Conservation (phyloP, 2,113 vertebrate genomes). For the Bostrychus sinensis region DNA sequence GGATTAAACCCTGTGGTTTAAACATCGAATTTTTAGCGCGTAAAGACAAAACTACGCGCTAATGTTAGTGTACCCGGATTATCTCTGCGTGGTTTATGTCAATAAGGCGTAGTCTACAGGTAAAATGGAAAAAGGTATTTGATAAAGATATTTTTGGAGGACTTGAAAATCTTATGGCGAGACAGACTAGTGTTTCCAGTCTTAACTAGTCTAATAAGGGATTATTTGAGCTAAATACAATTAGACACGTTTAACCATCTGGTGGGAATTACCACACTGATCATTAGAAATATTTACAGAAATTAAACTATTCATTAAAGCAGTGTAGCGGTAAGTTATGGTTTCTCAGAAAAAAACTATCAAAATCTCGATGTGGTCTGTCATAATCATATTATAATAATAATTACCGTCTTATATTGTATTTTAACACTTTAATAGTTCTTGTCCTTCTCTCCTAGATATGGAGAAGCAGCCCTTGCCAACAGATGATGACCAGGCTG, state of each 20-base stretch:
- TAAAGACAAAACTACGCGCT: constrained; percentile 5
- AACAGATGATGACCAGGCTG: constrained; percentile 39
- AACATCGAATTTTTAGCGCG: not conserved
- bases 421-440: not conserved
- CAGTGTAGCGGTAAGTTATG: too few species aligned
- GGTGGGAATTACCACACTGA: not conserved
- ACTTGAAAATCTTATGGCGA: not conserved
- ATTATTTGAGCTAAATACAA: constrained; percentile 6
- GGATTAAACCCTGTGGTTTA: not conserved
- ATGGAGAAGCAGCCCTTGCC: constrained; percentile 76
- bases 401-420: too few species aligned
- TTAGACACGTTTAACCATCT: constrained; percentile 6
- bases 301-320: too few species aligned
- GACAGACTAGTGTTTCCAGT: not conserved
- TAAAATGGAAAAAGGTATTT: too few species aligned
- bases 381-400: too few species aligned
- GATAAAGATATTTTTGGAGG: not conserved
- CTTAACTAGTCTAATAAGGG: not conserved
- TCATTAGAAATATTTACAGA: not conserved
- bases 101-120: not conserved
- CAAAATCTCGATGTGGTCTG: too few species aligned
- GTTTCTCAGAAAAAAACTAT: too few species aligned
- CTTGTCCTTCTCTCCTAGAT: constrained; percentile 40
- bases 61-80: not conserved
- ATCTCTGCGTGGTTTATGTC: not conserved